These are phyloP conservation scores for Python bivittatus DNA, from an alignment of 2,113 vertebrate species.

Conservation along the genomic window DNA sequence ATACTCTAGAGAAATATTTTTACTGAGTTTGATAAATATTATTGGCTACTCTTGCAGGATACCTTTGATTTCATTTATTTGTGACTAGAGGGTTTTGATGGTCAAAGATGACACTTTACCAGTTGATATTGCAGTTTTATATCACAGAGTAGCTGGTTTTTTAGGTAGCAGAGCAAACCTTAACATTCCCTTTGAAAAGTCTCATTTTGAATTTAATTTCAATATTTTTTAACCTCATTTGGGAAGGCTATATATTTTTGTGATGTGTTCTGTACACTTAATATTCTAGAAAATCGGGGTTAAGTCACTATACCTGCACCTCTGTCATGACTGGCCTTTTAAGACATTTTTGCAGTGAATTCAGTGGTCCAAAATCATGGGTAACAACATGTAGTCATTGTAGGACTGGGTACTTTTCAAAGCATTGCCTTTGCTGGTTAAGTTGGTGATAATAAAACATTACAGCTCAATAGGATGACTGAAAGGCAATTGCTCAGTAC, in stretches of 20 bases:
- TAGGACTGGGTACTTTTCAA: constrained; percentile 23
- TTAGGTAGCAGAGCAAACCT: neutral
- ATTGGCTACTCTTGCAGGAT: neutral
- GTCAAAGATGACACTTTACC: neutral
- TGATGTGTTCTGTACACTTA: neutral
- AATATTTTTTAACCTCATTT: constrained; percentile 10
- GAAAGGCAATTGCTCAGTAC: constrained; percentile 24
- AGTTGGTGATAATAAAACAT: constrained; percentile 57
- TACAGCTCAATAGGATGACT: constrained; percentile 38
- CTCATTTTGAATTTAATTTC: constrained; percentile 26
- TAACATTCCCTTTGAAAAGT: neutral
- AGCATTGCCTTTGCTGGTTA: constrained; percentile 61
- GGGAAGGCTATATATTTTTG: neutral
- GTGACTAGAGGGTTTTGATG: neutral
- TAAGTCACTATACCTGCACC: neutral
- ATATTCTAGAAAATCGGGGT: neutral
- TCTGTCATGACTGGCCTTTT: neutral
- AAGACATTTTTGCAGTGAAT: constrained; percentile 17
- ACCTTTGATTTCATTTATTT: neutral
- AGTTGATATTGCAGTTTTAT: neutral
- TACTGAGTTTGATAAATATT: neutral
- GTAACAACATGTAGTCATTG: constrained; percentile 48
- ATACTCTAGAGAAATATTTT: neutral
- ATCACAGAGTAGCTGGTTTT: neutral
- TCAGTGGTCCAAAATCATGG: constrained; percentile 1